Conservation (phyloP, 1,140 invertebrate genomes). For the Apis mellifera region Amel_HAv3.1 CM009943.2:7824501-7825000, state of each 20-base stretch:
- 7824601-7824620: slow-evolving; percentile 72
- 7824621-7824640: slow-evolving; percentile 54
- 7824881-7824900: background rate
- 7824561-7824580: slow-evolving; percentile 52
- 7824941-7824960: background rate
- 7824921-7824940: slow-evolving; percentile 23
- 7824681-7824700: slow-evolving; percentile 50
- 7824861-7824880: slow-evolving; percentile 34
- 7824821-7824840: slow-evolving; percentile 50
- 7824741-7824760: background rate
- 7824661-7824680: slow-evolving; percentile 58
- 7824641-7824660: slow-evolving; percentile 70
- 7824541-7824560: slow-evolving; percentile 48
- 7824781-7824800: background rate
- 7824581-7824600: slow-evolving; percentile 76
- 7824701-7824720: slow-evolving; percentile 58
- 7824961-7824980: background rate
- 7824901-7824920: slow-evolving; percentile 11
- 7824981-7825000: no score
- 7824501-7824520: slow-evolving; percentile 72
- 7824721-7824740: slow-evolving; percentile 42
- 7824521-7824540: slow-evolving; percentile 33
- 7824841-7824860: slow-evolving; percentile 56
- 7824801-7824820: slow-evolving; percentile 28
- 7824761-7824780: background rate